A percentile compares a stretch with the other conserved stretches of the same genome.
Evolutionary conservation across 2,113 vertebrate species (phyloP).

Genomic region (Varanus komodoensis): DNA sequence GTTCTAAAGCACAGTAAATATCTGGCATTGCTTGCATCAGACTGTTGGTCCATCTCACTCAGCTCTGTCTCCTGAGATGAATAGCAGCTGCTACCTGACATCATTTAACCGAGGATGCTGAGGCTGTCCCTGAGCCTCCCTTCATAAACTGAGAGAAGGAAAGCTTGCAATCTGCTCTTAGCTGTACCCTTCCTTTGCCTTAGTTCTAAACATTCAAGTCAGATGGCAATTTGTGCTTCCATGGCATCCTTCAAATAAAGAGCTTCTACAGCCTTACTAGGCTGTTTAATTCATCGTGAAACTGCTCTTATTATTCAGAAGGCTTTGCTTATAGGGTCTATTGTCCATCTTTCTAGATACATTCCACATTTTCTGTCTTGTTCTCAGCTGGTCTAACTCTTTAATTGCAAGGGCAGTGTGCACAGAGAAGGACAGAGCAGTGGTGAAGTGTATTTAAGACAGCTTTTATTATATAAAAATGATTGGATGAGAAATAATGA

Average conservation of each 20-base stretch:
- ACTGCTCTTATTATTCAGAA: neutral
- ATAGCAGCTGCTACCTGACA: too few relatives aligned
- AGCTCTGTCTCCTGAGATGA: neutral
- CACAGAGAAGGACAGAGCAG: slow-evolving; percentile 16
- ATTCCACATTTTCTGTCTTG: neutral
- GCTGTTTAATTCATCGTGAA: neutral
- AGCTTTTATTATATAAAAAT: slow-evolving; percentile 32
- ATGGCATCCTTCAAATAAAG: neutral
- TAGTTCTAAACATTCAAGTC: neutral
- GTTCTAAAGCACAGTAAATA: neutral
- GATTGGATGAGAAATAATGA: neutral
- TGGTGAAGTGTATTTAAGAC: slow-evolving; percentile 17
- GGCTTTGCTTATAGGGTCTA: neutral
- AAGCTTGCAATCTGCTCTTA: neutral
- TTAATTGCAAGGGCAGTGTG: neutral
- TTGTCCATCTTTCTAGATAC: neutral
- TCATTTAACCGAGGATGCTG: neutral
- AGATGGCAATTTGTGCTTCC: neutral
- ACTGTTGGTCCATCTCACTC: neutral
- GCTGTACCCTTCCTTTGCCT: neutral
- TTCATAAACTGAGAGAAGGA: neutral
- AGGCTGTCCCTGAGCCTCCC: neutral
- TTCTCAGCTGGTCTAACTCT: neutral
- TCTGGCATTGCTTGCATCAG: neutral
- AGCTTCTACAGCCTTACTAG: neutral